Evolutionary conservation across 2,113 vertebrate species (phyloP), one percentile per base, ranked within the genome.

Genomic region (Elephantulus edwardii): DNA sequence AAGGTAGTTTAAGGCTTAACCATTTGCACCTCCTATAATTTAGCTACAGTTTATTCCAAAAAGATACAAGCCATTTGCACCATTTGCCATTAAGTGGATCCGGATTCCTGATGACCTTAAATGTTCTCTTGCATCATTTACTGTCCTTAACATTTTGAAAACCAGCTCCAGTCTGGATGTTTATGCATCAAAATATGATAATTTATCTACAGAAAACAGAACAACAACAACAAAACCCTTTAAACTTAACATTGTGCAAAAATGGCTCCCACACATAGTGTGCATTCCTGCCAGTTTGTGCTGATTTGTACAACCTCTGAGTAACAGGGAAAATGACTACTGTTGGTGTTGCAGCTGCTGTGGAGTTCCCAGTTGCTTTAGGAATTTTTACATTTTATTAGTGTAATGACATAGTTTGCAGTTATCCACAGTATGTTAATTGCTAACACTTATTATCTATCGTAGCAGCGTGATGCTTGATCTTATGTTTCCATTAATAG

Each of bases 371-470:
- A 83, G 60, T 86, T 93, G 72, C 83, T 95, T 60, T 76, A 86
- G 8, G 38, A 89, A 81, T 88, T 90, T 95, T 94, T 90, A 60
- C 54, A 64, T 88, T 94, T 95, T 92, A 74, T 93, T 86, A 77
- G 20, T 77, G 33, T 88, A 83, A 54, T 83, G 76, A 66, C 52
- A 88, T 35, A 74, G 70, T 86, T 93, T 79, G 66, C 20, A 88
- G 33, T 77, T 91, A 94, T 75, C 42, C 66, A 76, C 71, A 52
- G 35, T 90, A 42, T 90, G 46, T 83, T 94, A 79, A 72, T 91
- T 93, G 76, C 35, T 86, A 83, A 66, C 64, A 70, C 33, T 91
- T 88, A 79, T 76, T 87, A 88, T 89, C 86, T 91, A 10, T 75
- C 83, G 44, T 83, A 77, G n/a, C 50, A 90, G 24, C 44, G 90